Conservation (phyloP, 1,140 invertebrate species). For the Eulimnadia texana region DNA sequence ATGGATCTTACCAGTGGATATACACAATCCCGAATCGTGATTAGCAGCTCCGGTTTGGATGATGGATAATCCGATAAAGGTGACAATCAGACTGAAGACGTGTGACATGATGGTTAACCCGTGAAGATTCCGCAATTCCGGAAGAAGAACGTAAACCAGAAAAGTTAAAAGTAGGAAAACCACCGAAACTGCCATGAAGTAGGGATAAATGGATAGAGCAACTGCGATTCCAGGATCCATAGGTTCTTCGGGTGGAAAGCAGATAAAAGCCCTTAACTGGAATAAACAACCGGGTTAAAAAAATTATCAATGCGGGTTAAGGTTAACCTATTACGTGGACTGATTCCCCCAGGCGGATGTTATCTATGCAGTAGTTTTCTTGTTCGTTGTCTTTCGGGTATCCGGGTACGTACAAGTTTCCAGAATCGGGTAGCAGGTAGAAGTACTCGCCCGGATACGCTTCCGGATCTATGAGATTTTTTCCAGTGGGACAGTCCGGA, state of each 20-base stretch:
- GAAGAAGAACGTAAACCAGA: slow-evolving; percentile 50
- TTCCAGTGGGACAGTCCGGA: background rate
- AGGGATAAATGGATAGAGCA: background rate
- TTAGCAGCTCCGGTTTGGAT: slow-evolving; percentile 29
- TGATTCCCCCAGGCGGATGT: background rate
- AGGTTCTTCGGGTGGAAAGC: background rate
- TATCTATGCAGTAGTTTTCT: background rate
- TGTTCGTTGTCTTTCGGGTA: background rate
- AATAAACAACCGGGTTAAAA: background rate
- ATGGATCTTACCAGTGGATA: background rate
- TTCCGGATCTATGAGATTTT: background rate
- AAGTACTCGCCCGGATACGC: background rate
- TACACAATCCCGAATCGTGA: background rate
- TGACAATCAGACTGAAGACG: slow-evolving; percentile 41
- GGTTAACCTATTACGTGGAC: background rate
- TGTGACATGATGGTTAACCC: slow-evolving; percentile 57
- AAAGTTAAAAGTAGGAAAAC: slow-evolving; percentile 54
- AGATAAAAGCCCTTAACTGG: background rate
- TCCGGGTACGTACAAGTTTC: background rate
- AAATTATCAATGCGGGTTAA: background rate
- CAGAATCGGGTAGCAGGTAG: background rate
- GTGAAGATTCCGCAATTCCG: slow-evolving; percentile 52
- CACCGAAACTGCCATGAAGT: slow-evolving; percentile 42
- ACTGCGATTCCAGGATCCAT: background rate
- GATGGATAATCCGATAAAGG: slow-evolving; percentile 40